Evolutionary conservation across 2,113 vertebrate species (phyloP).

Genomic region (Phaetusa simplex): DNA sequence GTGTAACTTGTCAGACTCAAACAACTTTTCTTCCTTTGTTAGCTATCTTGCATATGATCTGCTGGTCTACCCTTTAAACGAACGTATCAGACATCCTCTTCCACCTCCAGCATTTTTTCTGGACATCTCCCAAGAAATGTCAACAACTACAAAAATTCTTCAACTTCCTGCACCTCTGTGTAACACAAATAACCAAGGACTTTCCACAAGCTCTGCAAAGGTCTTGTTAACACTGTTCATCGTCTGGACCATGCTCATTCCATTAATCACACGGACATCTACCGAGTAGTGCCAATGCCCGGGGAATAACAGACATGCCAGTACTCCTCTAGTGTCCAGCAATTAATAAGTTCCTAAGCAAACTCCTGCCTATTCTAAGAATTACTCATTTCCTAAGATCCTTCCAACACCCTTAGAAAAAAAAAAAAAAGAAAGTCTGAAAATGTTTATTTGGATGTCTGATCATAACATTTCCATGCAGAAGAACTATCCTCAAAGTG

Average conservation of each 20-base stretch:
- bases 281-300: neutral
- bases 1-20: neutral
- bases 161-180: neutral
- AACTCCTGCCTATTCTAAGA: slow-evolving; percentile 4
- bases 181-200: neutral
- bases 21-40: neutral
- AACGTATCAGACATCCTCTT: neutral
- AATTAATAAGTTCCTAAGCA: neutral
- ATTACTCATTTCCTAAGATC: slow-evolving; percentile 32
- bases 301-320: neutral
- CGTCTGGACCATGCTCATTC: neutral
- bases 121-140: neutral
- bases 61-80: neutral
- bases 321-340: neutral
- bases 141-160: neutral
- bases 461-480: neutral
- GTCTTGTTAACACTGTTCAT: neutral
- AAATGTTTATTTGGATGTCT: neutral
- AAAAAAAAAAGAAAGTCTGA: neutral
- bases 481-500: neutral
- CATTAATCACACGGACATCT: neutral
- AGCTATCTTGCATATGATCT: neutral
- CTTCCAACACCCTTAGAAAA: neutral
- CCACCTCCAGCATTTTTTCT: neutral
- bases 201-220: slow-evolving; percentile 20